These are phyloP conservation scores for Knipowitschia caucasica DNA, from an alignment of 2,797 vertebrate species.

Conservation along the genomic window DNA sequence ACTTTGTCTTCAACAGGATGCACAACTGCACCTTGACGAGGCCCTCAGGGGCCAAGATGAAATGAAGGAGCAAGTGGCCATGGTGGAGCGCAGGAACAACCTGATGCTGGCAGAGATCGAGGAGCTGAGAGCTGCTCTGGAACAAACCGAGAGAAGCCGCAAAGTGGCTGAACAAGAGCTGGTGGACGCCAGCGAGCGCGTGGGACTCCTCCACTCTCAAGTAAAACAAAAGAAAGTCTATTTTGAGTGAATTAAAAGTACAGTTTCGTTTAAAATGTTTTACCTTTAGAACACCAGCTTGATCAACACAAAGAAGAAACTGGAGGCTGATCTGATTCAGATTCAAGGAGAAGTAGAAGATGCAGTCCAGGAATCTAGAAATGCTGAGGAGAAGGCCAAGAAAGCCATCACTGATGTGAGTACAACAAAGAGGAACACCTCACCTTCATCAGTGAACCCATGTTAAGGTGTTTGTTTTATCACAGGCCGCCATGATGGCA, in stretches of 20 bases:
- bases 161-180: conserved; percentile 87
- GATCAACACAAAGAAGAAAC: conserved; percentile 79
- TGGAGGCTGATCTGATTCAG: conserved; percentile 82
- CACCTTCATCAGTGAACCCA: neutral
- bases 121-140: conserved; percentile 82
- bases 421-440: neutral
- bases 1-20: conserved; percentile 67
- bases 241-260: neutral
- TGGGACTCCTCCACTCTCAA: conserved; percentile 80
- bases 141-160: conserved; percentile 83
- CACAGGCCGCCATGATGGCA: conserved; percentile 90
- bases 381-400: conserved; percentile 89
- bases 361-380: conserved; percentile 81
- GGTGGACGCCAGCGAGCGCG: conserved; percentile 79
- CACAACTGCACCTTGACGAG: conserved; percentile 84
- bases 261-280: neutral
- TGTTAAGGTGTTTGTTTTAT: neutral
- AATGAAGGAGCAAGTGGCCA: conserved; percentile 85
- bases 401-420: conserved; percentile 88
- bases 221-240: conserved; percentile 19
- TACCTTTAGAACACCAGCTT: conserved; percentile 78
- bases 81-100: conserved; percentile 84
- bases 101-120: conserved; percentile 86
- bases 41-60: conserved; percentile 79
- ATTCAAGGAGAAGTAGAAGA: conserved; percentile 84